Percentiles rank a stretch among this genome's conserved stretches.
phyloP scores from a whole-genome alignment of 2,797 vertebrate species.

The Lepilemur septentrionalis region DNA sequence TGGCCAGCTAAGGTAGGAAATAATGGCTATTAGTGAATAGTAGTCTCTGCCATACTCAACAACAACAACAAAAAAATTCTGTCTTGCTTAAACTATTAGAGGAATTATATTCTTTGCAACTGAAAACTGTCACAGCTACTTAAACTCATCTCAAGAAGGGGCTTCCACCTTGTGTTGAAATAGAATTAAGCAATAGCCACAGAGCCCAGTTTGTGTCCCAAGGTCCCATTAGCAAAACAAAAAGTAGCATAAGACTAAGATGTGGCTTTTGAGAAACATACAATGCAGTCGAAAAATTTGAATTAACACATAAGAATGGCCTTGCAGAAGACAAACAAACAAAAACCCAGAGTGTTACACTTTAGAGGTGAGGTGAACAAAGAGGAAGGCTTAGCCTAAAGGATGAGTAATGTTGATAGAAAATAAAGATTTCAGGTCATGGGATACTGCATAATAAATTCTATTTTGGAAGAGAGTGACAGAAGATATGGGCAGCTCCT shows the following conservation, averaged over 20 bases:
- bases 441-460: not conserved
- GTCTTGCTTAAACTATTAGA: not conserved
- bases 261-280: not conserved
- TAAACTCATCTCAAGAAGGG: not conserved
- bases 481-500: not conserved
- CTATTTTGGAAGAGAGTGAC: conserved; percentile 12
- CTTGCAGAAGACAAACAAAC: not conserved
- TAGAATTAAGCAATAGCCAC: not conserved
- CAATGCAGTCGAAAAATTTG: not conserved
- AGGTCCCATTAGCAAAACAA: not conserved
- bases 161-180: not conserved
- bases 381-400: not conserved
- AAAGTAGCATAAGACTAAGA: not conserved
- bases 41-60: not conserved
- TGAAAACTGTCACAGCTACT: not conserved
- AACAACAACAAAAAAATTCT: not conserved
- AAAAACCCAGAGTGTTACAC: not conserved
- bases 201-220: not conserved
- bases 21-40: not conserved
- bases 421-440: conserved; percentile 22
- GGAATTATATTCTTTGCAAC: not conserved
- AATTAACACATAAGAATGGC: not conserved
- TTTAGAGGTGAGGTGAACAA: not conserved
- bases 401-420: not conserved
- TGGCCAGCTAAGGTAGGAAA: not conserved